Conservation (phyloP, 2,797 vertebrate genomes). For the Aphelocoma californica region DNA sequence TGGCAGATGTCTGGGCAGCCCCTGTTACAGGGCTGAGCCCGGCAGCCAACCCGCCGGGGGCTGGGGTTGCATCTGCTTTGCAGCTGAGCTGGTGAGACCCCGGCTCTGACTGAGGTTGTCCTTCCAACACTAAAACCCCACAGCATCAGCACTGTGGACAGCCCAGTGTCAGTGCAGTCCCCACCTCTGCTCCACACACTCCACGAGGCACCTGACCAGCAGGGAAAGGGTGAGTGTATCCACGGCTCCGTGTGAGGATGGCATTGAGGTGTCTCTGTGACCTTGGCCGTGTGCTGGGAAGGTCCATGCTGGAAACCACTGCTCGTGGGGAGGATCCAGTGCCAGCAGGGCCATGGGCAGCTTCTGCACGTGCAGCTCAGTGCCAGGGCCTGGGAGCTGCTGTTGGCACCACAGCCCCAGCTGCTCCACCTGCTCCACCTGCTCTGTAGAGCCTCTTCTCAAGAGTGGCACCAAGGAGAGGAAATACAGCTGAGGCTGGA, state of each 20-base stretch:
- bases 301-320: neutral
- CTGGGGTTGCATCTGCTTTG: neutral
- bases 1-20: neutral
- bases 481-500: neutral
- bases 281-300: neutral
- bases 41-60: neutral
- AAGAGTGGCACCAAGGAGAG: neutral
- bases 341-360: neutral
- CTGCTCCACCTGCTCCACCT: neutral
- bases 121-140: neutral
- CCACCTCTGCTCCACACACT: neutral
- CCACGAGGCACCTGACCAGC: fast-evolving
- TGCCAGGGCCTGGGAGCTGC: neutral
- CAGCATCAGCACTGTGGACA: fast-evolving
- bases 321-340: neutral
- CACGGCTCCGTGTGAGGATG: fast-evolving
- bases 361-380: neutral
- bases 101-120: fast-evolving
- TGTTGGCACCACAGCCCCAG: neutral
- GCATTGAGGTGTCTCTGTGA: neutral
- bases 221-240: fast-evolving
- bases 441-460: neutral
- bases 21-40: neutral
- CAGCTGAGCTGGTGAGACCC: neutral
- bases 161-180: neutral